Base-by-base conservation (phyloP, 2,797 vertebrate species). In the Okamejei kenojei region DNA sequence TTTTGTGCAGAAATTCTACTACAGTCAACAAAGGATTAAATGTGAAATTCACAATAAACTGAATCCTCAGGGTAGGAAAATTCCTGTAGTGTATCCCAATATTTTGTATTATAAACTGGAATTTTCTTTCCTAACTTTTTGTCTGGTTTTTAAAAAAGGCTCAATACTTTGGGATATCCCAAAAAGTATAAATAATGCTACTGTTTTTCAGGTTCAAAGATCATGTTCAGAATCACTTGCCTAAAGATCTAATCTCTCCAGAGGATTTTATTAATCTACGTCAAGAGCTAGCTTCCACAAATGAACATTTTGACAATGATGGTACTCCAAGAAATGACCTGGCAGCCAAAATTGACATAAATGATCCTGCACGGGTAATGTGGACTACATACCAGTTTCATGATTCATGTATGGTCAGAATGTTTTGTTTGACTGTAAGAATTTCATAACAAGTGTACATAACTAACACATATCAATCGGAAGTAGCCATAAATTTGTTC, bases 211-310 rank as follows among this genome's bases (percentile, higher is more conserved):
- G 99, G 95, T 99, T 99, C 95, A 99, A 98, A 96, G 99, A 99
- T 3, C 98, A 99, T 1, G 96, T 99, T 93, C 99, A 99, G 95
- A 97, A 95, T 96, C 98, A 98, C 96, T 95, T 99, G 94, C 99
- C 99, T 84, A 98, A 98, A 94, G 97, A 98, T 94, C 97, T 99
- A 93, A 94, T 99, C 95, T 98, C 98, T 32, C 96, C 98, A 1
- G 98, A 98, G 94, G 98, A 99, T 95, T 99, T 99, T 94, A 96
- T 99, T 93, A 97, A 98, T 95, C 96, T 99, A 93, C 96, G 99
- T 76, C 94, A 97, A 1, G 98, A 99, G 93, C 96, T 99, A 80
- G 98, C 98, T 0, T 97, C 98, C 84, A 96, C 97, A 93, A 98
- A 97, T 15, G 97, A 97, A 93, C 96, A 97, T 11, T 94, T 94